phyloP scores from a whole-genome alignment of 2,797 vertebrate species.

The Avahi laniger region DNA sequence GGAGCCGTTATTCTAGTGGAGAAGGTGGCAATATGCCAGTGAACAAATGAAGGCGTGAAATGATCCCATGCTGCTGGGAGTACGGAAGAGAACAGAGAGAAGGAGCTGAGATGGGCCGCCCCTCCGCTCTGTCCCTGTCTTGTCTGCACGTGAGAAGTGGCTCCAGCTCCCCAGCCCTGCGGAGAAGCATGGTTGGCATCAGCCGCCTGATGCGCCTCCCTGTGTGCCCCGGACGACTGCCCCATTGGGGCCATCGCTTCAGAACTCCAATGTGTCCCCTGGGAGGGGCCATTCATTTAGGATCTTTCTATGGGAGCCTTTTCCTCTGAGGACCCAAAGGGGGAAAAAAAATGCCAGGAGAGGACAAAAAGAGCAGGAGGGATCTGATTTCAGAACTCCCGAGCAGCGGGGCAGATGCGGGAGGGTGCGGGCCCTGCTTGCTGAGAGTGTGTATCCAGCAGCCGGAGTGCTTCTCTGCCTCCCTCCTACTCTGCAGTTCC shows the following conservation, averaged over 20 bases:
- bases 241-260: constrained; percentile 48
- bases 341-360: constrained; percentile 57
- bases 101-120: background rate
- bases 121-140: background rate
- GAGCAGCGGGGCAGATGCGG: background rate
- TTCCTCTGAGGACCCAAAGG: constrained; percentile 56
- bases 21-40: background rate
- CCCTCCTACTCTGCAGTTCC: background rate
- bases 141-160: constrained; percentile 30
- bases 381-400: constrained; percentile 36
- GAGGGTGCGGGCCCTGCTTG: background rate
- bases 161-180: background rate
- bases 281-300: constrained; percentile 75
- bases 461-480: background rate
- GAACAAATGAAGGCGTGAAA: constrained; percentile 63
- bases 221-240: constrained; percentile 39
- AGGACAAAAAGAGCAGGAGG: constrained; percentile 25
- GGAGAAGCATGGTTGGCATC: constrained; percentile 45
- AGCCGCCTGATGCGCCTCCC: background rate
- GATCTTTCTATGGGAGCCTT: constrained; percentile 63
- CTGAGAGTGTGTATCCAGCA: background rate
- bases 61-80: background rate
- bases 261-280: constrained; percentile 67
- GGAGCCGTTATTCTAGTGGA: background rate
- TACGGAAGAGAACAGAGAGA: constrained; percentile 46